These are phyloP conservation scores for Merluccius polli DNA, from an alignment of 2,797 vertebrate species.

Conservation along the genomic window DNA sequence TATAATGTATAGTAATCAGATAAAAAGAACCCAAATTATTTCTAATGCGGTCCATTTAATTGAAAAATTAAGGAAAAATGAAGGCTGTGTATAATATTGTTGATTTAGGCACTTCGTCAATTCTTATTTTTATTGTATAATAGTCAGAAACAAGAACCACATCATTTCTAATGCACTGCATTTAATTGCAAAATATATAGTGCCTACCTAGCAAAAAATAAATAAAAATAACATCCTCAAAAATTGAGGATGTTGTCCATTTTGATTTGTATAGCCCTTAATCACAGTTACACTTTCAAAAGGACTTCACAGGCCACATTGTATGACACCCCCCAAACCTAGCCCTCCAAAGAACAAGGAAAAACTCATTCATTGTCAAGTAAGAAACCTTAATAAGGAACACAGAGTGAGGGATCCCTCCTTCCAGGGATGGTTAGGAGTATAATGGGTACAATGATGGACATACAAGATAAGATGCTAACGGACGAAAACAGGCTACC, in stretches of 20 bases:
- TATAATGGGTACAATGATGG: too few relatives aligned
- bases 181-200: too few relatives aligned
- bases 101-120: not conserved
- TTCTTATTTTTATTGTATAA: not conserved
- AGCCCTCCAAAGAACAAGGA: not conserved
- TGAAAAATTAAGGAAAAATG: too few relatives aligned
- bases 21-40: too few relatives aligned
- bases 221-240: too few relatives aligned
- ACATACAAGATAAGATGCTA: not conserved
- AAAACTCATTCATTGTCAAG: not conserved
- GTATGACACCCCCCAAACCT: not conserved
- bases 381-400: not conserved
- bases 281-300: not conserved
- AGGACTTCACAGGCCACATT: not conserved
- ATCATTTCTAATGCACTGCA: too few relatives aligned
- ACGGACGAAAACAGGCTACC: constrained; percentile 57
- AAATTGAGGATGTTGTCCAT: not conserved
- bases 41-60: too few relatives aligned
- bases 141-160: not conserved
- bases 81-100: not conserved
- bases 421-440: too few relatives aligned
- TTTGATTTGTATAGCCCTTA: not conserved
- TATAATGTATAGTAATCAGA: too few relatives aligned
- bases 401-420: not conserved
- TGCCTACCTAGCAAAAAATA: too few relatives aligned